A percentile compares a stretch with the other conserved stretches of the same genome.
These are phyloP conservation scores for Ataeniobius toweri DNA, from an alignment of 2,797 vertebrate genomes.

Conservation along the genomic window DNA sequence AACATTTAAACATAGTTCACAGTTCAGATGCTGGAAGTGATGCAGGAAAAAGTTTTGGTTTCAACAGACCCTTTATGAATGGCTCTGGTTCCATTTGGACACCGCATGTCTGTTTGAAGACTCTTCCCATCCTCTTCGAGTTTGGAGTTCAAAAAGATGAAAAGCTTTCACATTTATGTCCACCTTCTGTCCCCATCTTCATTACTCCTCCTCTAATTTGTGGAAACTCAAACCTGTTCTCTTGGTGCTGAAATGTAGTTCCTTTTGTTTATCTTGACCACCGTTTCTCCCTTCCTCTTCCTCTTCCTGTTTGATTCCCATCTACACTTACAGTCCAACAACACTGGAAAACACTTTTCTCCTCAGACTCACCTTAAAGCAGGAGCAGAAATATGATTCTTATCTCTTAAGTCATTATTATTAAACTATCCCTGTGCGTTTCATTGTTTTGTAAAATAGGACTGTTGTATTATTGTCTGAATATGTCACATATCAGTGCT, in stretches of 20 bases:
- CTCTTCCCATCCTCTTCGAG: neutral
- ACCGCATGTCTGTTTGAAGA: neutral
- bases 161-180: neutral
- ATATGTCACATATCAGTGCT: conserved; percentile 1
- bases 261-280: conserved; percentile 27
- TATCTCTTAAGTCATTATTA: neutral
- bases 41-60: neutral
- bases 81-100: neutral
- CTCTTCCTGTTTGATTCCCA: conserved; percentile 19
- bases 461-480: conserved; percentile 5
- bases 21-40: neutral
- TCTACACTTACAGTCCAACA: conserved; percentile 8
- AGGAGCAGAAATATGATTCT: neutral
- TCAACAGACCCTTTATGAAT: neutral
- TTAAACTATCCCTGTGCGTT: neutral
- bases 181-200: neutral
- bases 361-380: conserved; percentile 10
- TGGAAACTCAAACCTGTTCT: conserved; percentile 25
- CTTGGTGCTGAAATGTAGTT: conserved; percentile 5
- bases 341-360: conserved; percentile 41
- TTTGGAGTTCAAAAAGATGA: neutral
- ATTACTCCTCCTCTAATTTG: conserved; percentile 1
- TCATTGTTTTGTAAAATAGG: conserved; percentile 1
- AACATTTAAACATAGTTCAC: neutral
- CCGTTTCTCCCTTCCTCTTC: conserved; percentile 29